Evolutionary conservation across 64 coral and sea anemone species (phyloP), one percentile per base, ranked within the genome.

Genomic region (Pocillopora verrucosa): DNA sequence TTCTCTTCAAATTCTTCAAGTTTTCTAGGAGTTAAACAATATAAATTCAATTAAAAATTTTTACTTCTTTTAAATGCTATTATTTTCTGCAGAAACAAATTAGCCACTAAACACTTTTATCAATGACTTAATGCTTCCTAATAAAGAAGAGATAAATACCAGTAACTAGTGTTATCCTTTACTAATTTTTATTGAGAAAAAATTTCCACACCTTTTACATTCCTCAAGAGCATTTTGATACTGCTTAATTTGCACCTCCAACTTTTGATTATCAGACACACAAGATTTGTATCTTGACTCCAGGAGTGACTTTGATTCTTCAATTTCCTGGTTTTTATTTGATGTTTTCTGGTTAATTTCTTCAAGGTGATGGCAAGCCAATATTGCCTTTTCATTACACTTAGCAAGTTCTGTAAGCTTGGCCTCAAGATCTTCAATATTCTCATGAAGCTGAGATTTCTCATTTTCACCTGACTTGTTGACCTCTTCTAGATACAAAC

Each of bases 251-350:
- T 96, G 91, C 57, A 17, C 65, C 58, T 92, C 83, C 17, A 93
- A 75, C 9, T 86, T 88, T 22, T 89, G 89, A 64, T 96, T 96
- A 35, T 96, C 91, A 26, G 86, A 77, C 11, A 87, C 87, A 80
- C 92, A 96, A 19, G 84, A 91, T 64, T 85, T 96, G 83, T 91
- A 93, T 45, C 85, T 88, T 13, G 83, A 73, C 62, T 96, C 95
- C 59, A 96, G 58, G 51, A 83, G 82, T 65, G 76, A 80, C 22
- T 87, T 88, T 57, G 83, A 72, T 25, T 94, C 88, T 38, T 96
- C 95, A 16, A 93, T 15, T 30, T 82, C 60, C 74, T 90, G 80
- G 36, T 77, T 88, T 65, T 82, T 90, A 70, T 65, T 93, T n/a
- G 93, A 91, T 78, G 69, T 80, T 76, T 93, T 76, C 41, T 90